These are phyloP conservation scores for Amblyraja radiata DNA, from an alignment of 2,797 vertebrate genomes.

Conservation along the genomic window DNA sequence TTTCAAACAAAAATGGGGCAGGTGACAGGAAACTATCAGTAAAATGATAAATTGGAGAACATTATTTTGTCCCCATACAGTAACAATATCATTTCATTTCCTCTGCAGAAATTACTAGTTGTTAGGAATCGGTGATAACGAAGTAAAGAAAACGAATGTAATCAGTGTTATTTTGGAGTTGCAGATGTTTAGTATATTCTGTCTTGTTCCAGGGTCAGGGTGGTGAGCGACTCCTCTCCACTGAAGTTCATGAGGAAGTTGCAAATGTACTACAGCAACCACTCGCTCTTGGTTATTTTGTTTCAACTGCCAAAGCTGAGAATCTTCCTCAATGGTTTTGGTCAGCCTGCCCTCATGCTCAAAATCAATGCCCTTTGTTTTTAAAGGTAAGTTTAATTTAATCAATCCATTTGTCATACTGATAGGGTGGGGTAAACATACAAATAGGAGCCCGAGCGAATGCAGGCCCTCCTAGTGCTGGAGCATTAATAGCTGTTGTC, in stretches of 20 bases:
- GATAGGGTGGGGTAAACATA: too few species aligned
- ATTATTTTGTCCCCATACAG: neutral
- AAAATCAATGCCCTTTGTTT: constrained; percentile 94
- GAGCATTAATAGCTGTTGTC: neutral
- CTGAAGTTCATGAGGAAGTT: constrained; percentile 89
- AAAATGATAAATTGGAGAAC: neutral
- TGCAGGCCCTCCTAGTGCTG: neutral
- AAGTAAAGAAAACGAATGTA: neutral
- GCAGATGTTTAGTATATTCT: neutral
- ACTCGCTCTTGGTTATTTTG: constrained; percentile 89
- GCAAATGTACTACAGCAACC: constrained; percentile 77
- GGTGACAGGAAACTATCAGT: neutral
- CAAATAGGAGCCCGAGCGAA: neutral
- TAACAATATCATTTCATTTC: too few species aligned
- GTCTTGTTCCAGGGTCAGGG: constrained; percentile 72
- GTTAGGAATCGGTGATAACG: neutral
- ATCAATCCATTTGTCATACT: neutral
- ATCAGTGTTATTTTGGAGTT: neutral
- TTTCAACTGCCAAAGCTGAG: constrained; percentile 89
- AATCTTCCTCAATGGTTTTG: constrained; percentile 97
- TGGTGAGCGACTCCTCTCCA: constrained; percentile 79
- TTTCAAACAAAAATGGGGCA: neutral
- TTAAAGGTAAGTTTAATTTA: constrained; percentile 71
- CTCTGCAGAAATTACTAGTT: neutral
- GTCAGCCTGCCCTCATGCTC: constrained; percentile 92